These are phyloP conservation scores for Pao palembangensis DNA, from an alignment of 2,113 vertebrate species.

Conservation along the genomic window DNA sequence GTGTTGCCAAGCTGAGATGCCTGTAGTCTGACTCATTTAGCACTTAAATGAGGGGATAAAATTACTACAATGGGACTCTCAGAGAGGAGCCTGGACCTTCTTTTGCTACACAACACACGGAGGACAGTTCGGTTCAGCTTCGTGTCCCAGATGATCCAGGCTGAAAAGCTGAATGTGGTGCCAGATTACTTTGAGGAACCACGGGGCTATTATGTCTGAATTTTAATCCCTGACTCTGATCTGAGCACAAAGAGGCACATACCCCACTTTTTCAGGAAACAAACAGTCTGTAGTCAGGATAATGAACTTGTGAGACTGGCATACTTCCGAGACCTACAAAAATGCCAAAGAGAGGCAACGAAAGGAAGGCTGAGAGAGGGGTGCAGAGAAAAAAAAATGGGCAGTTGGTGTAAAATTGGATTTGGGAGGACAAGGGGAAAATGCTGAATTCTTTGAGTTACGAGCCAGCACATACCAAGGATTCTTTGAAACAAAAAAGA, in stretches of 20 bases:
- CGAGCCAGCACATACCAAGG: conserved; percentile 63
- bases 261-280: conserved; percentile 34
- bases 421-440: conserved; percentile 34
- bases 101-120: not conserved
- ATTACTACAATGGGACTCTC: conserved; percentile 48
- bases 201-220: conserved; percentile 20
- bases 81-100: conserved; percentile 19
- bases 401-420: conserved; percentile 14
- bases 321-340: conserved; percentile 10
- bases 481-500: conserved; percentile 75
- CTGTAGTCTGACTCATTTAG: conserved; percentile 63
- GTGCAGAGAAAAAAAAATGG: not conserved
- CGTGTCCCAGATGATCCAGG: conserved; percentile 12
- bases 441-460: conserved; percentile 56
- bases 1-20: conserved; percentile 63
- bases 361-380: conserved; percentile 9
- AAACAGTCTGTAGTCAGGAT: conserved; percentile 38
- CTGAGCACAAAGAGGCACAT: conserved; percentile 29
- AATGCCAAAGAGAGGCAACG: not conserved
- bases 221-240: conserved; percentile 40
- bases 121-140: conserved; percentile 9
- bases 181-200: conserved; percentile 34
- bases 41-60: conserved; percentile 48
- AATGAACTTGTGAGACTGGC: conserved; percentile 29
- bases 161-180: conserved; percentile 9